These are phyloP conservation scores for Hypocryptadius cinnamomeus DNA, from an alignment of 2,113 vertebrate genomes.

Conservation along the genomic window DNA sequence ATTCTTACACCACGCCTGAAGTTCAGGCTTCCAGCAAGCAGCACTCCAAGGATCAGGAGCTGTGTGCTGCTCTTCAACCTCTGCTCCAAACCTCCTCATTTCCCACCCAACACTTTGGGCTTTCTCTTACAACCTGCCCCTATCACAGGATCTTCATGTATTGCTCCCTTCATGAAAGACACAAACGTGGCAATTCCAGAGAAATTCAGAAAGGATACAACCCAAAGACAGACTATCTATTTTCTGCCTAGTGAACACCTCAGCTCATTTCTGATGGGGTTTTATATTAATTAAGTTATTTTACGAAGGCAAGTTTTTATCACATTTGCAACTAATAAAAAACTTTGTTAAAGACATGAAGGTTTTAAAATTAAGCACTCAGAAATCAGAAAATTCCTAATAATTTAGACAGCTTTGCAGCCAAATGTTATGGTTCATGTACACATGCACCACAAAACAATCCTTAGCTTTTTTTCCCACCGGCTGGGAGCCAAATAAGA, in stretches of 20 bases:
- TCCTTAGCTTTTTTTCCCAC: not conserved
- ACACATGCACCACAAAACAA: not conserved
- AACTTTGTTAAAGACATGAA: not conserved
- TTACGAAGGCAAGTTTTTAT: not conserved
- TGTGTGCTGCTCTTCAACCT: not conserved
- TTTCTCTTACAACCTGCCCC: not conserved
- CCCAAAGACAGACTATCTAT: not conserved
- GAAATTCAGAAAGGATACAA: not conserved
- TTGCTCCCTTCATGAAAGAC: not conserved
- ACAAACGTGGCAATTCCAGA: not conserved
- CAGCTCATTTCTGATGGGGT: not conserved
- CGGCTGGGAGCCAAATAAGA: not conserved
- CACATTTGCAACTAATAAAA: not conserved
- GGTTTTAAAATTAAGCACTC: not conserved
- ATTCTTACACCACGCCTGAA: not conserved
- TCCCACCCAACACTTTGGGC: not conserved
- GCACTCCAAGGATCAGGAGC: not conserved
- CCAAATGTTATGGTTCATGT: not conserved
- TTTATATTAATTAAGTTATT: not conserved
- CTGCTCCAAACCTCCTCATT: not conserved
- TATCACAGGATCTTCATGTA: not conserved
- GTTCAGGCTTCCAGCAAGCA: not conserved
- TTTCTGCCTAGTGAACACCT: not conserved
- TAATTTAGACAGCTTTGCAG: not conserved
- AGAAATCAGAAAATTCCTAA: not conserved